Conservation (phyloP, 23 tunicate genomes). For the Clavelina lepadiformis region DNA sequence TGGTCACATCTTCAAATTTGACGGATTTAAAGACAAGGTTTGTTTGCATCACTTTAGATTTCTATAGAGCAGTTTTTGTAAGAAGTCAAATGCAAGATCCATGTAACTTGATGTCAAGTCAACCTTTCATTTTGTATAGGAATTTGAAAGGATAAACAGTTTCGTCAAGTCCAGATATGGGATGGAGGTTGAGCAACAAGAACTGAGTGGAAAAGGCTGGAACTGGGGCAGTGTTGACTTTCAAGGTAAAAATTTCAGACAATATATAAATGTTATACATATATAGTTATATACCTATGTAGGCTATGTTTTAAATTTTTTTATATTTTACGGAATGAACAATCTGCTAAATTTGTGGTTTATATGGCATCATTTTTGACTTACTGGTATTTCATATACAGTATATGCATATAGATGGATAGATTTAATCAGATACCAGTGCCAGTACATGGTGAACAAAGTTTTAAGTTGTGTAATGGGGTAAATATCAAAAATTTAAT, state of each 20-base stretch:
- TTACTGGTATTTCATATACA: too few relatives aligned
- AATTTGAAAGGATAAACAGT: constrained; percentile 37
- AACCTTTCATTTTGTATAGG: constrained; percentile 30
- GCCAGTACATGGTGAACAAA: too few relatives aligned
- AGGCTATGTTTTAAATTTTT: too few relatives aligned
- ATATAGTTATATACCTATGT: too few relatives aligned
- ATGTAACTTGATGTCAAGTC: not conserved
- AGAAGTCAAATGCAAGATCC: constrained; percentile 2
- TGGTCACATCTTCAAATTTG: constrained; percentile 66
- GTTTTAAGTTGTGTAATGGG: too few relatives aligned
- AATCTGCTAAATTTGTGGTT: too few relatives aligned
- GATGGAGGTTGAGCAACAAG: constrained; percentile 71
- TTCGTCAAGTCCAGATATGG: constrained; percentile 47
- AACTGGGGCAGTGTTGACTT: constrained; percentile 92
- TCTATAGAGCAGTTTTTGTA: not conserved
- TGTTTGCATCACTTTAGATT: not conserved
- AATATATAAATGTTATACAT: not conserved
- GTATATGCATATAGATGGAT: too few relatives aligned
- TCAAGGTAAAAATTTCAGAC: constrained; percentile 36
- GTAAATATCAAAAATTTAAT: too few relatives aligned
- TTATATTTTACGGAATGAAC: too few relatives aligned
- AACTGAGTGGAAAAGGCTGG: constrained; percentile 93
- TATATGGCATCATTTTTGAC: too few relatives aligned
- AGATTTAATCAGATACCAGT: too few relatives aligned
- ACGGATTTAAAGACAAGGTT: constrained; percentile 92